Percentiles rank a stretch among this genome's conserved stretches.
These are phyloP conservation scores for Rhadinocentrus ornatus DNA, from an alignment of 2,797 vertebrate genomes.

Conservation along the genomic window DNA sequence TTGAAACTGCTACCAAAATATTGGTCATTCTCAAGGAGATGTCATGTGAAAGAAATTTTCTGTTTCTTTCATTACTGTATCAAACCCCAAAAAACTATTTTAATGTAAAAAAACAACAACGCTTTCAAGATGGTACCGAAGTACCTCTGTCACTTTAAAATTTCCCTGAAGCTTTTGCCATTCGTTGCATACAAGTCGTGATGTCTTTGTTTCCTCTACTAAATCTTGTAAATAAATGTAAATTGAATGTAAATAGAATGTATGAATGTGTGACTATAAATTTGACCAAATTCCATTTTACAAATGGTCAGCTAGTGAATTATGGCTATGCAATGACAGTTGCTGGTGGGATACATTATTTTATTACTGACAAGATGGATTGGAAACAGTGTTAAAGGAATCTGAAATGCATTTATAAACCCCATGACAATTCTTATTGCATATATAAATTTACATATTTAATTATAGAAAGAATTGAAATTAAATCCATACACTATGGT, in stretches of 20 bases:
- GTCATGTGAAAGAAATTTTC: not conserved
- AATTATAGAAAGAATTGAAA: not conserved
- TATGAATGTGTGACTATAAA: too few relatives aligned
- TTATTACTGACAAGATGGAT: too few relatives aligned
- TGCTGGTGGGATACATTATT: too few relatives aligned
- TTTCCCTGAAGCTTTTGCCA: too few relatives aligned
- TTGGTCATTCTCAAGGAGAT: conserved; percentile 36
- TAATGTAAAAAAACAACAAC: not conserved
- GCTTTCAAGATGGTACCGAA: not conserved
- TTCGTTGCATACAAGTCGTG: too few relatives aligned
- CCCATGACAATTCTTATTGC: not conserved
- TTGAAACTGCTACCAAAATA: conserved; percentile 22
- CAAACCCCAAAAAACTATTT: not conserved
- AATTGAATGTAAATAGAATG: too few relatives aligned
- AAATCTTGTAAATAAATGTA: too few relatives aligned
- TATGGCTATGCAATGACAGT: too few relatives aligned
- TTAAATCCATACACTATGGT: not conserved
- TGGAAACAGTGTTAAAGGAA: not conserved
- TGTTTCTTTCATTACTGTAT: not conserved
- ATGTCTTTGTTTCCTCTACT: too few relatives aligned
- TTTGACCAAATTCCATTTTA: too few relatives aligned
- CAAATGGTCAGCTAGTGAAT: too few relatives aligned
- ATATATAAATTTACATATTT: not conserved
- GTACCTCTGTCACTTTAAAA: not conserved
- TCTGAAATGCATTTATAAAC: not conserved